Conservation (phyloP, 2,797 vertebrate species). For the Siniperca undulata region DNA sequence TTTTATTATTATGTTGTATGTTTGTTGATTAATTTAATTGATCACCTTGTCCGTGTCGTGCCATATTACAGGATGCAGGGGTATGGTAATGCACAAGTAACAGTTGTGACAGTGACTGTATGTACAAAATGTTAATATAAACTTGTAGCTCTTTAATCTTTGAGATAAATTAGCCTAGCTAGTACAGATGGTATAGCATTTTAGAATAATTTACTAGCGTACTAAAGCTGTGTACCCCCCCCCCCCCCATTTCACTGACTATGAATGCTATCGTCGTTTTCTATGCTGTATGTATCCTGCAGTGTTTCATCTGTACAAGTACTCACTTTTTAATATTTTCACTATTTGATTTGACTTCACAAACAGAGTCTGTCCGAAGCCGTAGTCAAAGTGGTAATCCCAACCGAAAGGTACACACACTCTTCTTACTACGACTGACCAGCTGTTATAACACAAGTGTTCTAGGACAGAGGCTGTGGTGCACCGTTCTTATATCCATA, state of each 20-base stretch:
- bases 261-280: slow-evolving; percentile 67
- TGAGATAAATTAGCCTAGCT: not conserved
- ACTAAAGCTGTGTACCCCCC: slow-evolving; percentile 56
- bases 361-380: slow-evolving; percentile 92
- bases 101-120: slow-evolving; percentile 11
- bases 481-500: slow-evolving; percentile 46
- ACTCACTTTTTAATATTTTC: slow-evolving; percentile 85
- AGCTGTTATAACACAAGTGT: slow-evolving; percentile 74
- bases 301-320: slow-evolving; percentile 85
- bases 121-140: slow-evolving; percentile 9
- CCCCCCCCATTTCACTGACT: slow-evolving; percentile 52
- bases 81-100: slow-evolving; percentile 3
- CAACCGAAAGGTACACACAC: slow-evolving; percentile 90
- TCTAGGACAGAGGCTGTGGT: slow-evolving; percentile 64
- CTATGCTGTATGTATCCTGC: slow-evolving; percentile 84
- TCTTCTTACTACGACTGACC: slow-evolving; percentile 81
- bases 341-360: slow-evolving; percentile 89
- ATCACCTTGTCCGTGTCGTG: slow-evolving; percentile 19
- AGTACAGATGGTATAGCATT: slow-evolving; percentile 16
- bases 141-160: not conserved
- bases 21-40: slow-evolving; percentile 15
- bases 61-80: slow-evolving; percentile 21
- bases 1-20: slow-evolving; percentile 6
- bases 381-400: slow-evolving; percentile 92
- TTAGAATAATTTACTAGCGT: slow-evolving; percentile 21